Conservation (phyloP, 2,888 invertebrate genomes). For the Pherbina coryleti region DNA sequence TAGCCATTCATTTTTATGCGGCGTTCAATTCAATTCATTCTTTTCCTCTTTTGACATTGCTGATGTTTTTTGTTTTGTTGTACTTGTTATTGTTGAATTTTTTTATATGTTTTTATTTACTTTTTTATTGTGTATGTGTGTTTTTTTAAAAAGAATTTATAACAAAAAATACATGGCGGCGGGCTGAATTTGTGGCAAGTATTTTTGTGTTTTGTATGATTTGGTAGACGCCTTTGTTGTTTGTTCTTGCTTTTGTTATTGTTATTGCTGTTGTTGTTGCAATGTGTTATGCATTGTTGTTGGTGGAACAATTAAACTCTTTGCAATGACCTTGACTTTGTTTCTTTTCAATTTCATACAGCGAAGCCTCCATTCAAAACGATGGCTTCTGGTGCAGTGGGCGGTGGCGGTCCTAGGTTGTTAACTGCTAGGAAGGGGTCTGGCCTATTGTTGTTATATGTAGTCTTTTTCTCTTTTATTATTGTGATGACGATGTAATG, state of each 20-base stretch:
- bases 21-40: conserved; percentile 43
- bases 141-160: conserved; percentile 42
- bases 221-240: conserved; percentile 29
- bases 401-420: conserved; percentile 16
- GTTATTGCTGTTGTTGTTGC: background rate
- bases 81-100: conserved; percentile 37
- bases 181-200: conserved; percentile 34
- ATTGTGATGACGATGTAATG: background rate
- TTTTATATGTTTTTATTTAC: conserved; percentile 39
- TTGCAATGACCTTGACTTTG: conserved; percentile 69
- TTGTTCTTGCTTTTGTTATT: background rate
- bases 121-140: conserved; percentile 37
- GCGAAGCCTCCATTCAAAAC: conserved; percentile 34
- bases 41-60: conserved; percentile 40
- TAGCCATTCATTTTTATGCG: conserved; percentile 40
- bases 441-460: conserved; percentile 8
- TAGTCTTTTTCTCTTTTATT: background rate
- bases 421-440: conserved; percentile 27
- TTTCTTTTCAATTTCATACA: conserved; percentile 56
- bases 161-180: conserved; percentile 7
- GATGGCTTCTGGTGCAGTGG: conserved; percentile 49
- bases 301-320: conserved; percentile 68
- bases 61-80: conserved; percentile 40
- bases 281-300: conserved; percentile 12
- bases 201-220: conserved; percentile 35